Base-by-base conservation (phyloP, 2,797 vertebrate genomes). In the Cyclopterus lumpus region DNA sequence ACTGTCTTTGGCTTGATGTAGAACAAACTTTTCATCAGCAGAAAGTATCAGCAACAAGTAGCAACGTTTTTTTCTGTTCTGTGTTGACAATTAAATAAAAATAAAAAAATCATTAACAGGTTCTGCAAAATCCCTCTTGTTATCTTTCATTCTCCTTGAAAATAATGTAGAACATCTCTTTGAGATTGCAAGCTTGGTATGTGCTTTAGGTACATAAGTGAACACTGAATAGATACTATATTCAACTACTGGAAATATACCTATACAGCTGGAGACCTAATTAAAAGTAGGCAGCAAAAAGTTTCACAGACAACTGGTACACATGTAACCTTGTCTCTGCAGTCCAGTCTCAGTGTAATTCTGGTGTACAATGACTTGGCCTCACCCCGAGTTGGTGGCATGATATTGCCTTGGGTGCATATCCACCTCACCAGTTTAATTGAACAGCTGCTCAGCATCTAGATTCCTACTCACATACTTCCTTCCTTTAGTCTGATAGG, bases 381-480 rank as follows among this genome's bases (percentile, higher is more conserved):
- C 58, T 87, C 81, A 71, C 76, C 77, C 66, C 54, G 82, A 86
- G 74, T 87, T 40, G 63, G 53, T 86, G 71, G 67, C 79, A 88
- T 90, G 80, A 42, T 83, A 75, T 55, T 77, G 84, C 90, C 86
- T 87, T 82, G 84, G 86, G 88, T 91, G 82, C 80, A 89, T 73
- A 88, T 85, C 76, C 85, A 87, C 81, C 86, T 75, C 77, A 81
- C 85, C 64, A 61, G 75, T 93, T 92, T 93, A 95, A 95, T 94
- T 93, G 91, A 93, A 92, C 92, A 93, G 91, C 90, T 93, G 92
- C 90, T 94, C 88, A 61, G 83, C 85, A 92, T 91, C 81, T 86
- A 89, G 75, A 92, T 87, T 83, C 89, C 87, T 69, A 82, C 86
- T 87, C 85, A 84, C 81, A 82, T 86, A 89, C 77, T 83, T 63